These are phyloP conservation scores for Phengaris arion DNA, from an alignment of 2,888 invertebrate species.

Conservation along the genomic window DNA sequence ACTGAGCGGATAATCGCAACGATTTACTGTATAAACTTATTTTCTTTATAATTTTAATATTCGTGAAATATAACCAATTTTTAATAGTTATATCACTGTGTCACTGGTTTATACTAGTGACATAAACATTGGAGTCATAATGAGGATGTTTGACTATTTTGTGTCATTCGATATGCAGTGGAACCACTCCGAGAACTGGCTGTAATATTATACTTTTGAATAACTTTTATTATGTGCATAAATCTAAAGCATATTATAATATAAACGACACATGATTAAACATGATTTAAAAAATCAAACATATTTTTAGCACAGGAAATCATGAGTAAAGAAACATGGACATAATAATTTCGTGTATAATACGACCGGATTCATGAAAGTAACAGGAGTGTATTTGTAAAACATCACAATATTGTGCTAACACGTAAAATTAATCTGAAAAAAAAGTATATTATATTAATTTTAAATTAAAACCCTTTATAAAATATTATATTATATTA, in stretches of 20 bases:
- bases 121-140: constrained; percentile 16
- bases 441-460: too few species aligned
- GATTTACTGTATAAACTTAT: too few species aligned
- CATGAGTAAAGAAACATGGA: neutral
- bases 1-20: too few species aligned
- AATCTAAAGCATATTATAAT: constrained; percentile 1
- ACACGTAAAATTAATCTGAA: too few species aligned
- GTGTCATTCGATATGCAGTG: constrained; percentile 18
- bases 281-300: neutral
- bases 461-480: too few species aligned
- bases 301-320: neutral
- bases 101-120: constrained; percentile 2
- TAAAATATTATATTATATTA: too few species aligned
- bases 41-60: neutral
- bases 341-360: neutral
- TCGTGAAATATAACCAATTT: neutral
- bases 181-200: neutral
- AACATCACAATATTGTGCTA: too few species aligned
- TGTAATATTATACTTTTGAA: constrained; percentile 20
- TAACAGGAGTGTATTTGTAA: neutral
- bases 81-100: neutral
- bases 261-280: neutral
- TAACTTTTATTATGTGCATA: constrained; percentile 12
- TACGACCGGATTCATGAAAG: neutral
- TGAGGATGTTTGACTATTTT: neutral